phyloP scores from a whole-genome alignment of 2,888 invertebrate genomes.

The Agriotes lineatus region DNA sequence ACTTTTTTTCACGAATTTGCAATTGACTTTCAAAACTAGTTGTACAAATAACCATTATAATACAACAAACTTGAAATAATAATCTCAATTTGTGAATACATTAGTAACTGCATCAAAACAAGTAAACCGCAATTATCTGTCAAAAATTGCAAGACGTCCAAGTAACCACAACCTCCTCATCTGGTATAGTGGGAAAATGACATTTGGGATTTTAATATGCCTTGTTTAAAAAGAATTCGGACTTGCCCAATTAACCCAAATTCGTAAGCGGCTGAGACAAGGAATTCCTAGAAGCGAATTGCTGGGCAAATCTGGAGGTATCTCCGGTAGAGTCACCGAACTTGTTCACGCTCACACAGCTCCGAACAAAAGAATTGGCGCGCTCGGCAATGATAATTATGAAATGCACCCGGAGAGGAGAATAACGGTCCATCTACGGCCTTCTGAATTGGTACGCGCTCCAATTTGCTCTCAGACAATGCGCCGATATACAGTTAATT shows the following conservation, averaged over 20 bases:
- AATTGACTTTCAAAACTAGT: too few relatives aligned
- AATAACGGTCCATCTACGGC: conserved; percentile 10
- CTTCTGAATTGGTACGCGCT: conserved; percentile 20
- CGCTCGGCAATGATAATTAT: conserved; percentile 17
- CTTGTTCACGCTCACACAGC: conserved; percentile 14
- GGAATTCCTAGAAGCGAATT: conserved; percentile 2
- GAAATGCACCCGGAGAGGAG: not conserved
- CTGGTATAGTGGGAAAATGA: not conserved
- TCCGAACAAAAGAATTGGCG: conserved; percentile 22
- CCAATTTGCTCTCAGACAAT: conserved; percentile 13
- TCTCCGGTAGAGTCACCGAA: not conserved
- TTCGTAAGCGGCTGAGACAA: not conserved
- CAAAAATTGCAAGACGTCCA: too few relatives aligned
- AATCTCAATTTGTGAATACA: too few relatives aligned
- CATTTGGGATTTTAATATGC: not conserved
- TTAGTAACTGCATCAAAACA: too few relatives aligned
- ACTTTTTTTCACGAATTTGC: too few relatives aligned
- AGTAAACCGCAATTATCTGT: too few relatives aligned
- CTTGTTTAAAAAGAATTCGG: not conserved
- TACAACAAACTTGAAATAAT: too few relatives aligned
- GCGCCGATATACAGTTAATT: conserved; percentile 7
- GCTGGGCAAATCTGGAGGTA: not conserved
- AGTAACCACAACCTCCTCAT: not conserved
- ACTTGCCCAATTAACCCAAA: conserved; percentile 10
- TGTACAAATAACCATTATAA: too few relatives aligned